Conservation (phyloP, 2,888 invertebrate species). For the Drosophila acutilabella region DNA sequence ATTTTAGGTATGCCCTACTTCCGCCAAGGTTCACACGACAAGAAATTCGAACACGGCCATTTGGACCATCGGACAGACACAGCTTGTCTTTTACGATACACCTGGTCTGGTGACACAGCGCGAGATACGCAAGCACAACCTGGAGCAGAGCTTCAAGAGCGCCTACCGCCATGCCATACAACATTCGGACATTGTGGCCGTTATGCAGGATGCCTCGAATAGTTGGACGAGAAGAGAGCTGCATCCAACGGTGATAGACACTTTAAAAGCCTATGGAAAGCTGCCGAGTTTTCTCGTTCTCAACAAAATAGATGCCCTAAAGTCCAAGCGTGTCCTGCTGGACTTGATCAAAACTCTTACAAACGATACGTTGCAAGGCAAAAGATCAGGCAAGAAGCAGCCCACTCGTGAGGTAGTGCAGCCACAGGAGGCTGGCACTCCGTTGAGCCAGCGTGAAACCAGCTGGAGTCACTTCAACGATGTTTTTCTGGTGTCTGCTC, state of each 20-base stretch:
- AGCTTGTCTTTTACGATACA: slow-evolving; percentile 96
- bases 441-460: slow-evolving; percentile 55
- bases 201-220: slow-evolving; percentile 94
- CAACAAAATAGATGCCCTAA: slow-evolving; percentile 94
- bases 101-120: slow-evolving; percentile 93
- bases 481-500: slow-evolving; percentile 96
- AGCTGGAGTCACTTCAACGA: slow-evolving; percentile 93
- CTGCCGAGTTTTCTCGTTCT: slow-evolving; percentile 91
- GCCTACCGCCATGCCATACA: slow-evolving; percentile 86
- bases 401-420: background rate
- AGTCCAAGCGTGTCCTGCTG: slow-evolving; percentile 90
- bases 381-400: slow-evolving; percentile 62
- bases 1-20: slow-evolving; percentile 93
- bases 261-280: slow-evolving; percentile 88
- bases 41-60: slow-evolving; percentile 90
- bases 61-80: slow-evolving; percentile 90
- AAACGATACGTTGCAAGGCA: slow-evolving; percentile 86
- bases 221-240: slow-evolving; percentile 89
- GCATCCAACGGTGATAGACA: slow-evolving; percentile 89
- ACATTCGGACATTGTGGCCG: slow-evolving; percentile 92
- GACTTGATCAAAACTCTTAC: slow-evolving; percentile 90
- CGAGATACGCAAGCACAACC: slow-evolving; percentile 87
- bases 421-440: slow-evolving; percentile 21
- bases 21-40: slow-evolving; percentile 96
- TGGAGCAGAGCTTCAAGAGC: slow-evolving; percentile 87